phyloP scores from a whole-genome alignment of 2,113 vertebrate genomes.

The Rhadina sibilatrix region DNA sequence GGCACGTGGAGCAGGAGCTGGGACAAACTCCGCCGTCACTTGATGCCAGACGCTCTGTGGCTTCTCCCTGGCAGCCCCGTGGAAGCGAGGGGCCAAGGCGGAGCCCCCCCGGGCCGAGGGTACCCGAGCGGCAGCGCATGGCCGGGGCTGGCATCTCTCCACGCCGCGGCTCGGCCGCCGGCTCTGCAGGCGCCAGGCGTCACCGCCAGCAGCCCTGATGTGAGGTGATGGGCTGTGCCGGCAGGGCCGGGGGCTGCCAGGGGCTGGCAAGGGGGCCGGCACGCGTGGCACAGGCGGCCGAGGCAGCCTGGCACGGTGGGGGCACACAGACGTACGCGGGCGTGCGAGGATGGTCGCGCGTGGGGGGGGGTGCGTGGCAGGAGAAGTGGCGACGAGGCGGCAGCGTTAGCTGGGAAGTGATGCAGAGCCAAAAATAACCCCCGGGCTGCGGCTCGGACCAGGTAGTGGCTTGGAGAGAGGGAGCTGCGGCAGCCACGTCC shows the following conservation, averaged over 20 bases:
- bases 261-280: neutral
- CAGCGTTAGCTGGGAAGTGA: neutral
- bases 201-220: neutral
- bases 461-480: neutral
- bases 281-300: rapidly evolving
- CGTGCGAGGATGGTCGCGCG: rapidly evolving
- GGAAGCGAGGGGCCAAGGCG: neutral
- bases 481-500: neutral
- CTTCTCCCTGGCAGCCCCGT: neutral
- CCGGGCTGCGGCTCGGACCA: neutral
- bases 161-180: neutral
- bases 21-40: neutral
- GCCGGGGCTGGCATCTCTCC: neutral
- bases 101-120: neutral
- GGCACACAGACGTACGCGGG: rapidly evolving
- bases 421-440: constrained; percentile 61
- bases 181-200: neutral
- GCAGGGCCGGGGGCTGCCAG: neutral
- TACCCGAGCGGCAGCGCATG: rapidly evolving
- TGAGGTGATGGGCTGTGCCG: neutral
- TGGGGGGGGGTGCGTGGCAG: neutral
- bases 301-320: rapidly evolving
- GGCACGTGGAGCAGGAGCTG: neutral
- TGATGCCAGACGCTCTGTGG: neutral
- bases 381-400: neutral